A percentile compares a stretch with the other conserved stretches of the same genome.
Conservation (phyloP, 2,797 vertebrate species). For the Enteromius anoplus region DNA sequence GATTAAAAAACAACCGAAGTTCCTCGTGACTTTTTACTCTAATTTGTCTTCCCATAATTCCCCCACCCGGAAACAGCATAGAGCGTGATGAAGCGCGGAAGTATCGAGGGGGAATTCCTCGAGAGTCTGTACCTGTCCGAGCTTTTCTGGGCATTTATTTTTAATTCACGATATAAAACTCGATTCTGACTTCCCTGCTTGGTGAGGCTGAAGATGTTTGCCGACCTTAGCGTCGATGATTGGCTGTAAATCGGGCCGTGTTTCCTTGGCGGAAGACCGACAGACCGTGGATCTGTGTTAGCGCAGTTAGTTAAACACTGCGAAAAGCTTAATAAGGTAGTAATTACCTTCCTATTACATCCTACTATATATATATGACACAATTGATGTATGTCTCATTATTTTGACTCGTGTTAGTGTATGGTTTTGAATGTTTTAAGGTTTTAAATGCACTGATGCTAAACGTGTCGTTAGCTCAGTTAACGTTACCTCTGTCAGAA, state of each 20-base stretch:
- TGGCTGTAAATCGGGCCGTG: neutral
- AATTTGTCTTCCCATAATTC: slow-evolving; percentile 31
- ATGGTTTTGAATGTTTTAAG: neutral
- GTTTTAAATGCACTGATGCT: slow-evolving; percentile 14
- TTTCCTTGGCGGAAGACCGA: slow-evolving; percentile 29
- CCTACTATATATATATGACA: neutral
- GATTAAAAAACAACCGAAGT: neutral
- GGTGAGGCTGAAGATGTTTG: neutral
- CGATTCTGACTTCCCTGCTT: neutral
- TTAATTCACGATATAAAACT: neutral
- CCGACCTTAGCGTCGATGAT: neutral
- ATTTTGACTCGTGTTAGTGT: neutral
- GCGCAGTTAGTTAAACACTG: slow-evolving; percentile 44
- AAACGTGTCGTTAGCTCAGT: slow-evolving; percentile 19
- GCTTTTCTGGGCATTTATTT: slow-evolving; percentile 47
- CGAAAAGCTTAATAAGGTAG: slow-evolving; percentile 27
- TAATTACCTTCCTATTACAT: neutral
- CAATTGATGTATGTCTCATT: neutral
- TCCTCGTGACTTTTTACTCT: neutral
- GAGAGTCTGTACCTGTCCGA: slow-evolving; percentile 60
- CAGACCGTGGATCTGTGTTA: slow-evolving; percentile 24
- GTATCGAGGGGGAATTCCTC: slow-evolving; percentile 76
- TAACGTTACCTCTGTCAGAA: neutral
- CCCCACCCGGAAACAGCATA: slow-evolving; percentile 29
- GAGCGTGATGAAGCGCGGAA: slow-evolving; percentile 69